These are phyloP conservation scores for Pteropus rufus DNA, from an alignment of 2,797 vertebrate species.

Conservation along the genomic window DNA sequence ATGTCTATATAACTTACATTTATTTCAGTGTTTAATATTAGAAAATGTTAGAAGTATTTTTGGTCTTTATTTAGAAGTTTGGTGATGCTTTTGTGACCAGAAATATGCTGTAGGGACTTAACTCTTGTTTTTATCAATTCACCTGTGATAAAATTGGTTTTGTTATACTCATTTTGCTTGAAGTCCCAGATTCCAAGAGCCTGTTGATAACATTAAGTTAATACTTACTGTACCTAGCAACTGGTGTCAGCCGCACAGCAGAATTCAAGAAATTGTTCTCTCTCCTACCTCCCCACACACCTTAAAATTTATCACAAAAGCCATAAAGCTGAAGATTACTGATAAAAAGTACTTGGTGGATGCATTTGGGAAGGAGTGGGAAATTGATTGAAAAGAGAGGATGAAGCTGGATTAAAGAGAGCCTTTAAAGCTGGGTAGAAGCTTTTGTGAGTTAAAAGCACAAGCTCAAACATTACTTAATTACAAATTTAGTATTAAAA, in stretches of 20 bases:
- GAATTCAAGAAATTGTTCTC: conserved; percentile 8
- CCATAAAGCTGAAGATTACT: conserved; percentile 46
- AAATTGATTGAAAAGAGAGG: conserved; percentile 20
- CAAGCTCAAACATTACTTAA: not conserved
- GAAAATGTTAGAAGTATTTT: not conserved
- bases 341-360: conserved; percentile 50
- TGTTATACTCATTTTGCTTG: not conserved
- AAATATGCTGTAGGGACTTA: not conserved
- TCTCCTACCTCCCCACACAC: not conserved
- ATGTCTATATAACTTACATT: not conserved
- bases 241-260: not conserved
- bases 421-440: conserved; percentile 10
- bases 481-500: conserved; percentile 16
- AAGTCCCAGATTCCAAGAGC: not conserved
- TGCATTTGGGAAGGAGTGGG: not conserved
- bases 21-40: not conserved
- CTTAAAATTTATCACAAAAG: conserved; percentile 28
- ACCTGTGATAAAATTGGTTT: not conserved
- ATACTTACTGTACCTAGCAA: not conserved
- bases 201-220: not conserved
- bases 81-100: not conserved
- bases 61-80: not conserved
- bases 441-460: not conserved
- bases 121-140: not conserved
- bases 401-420: not conserved